Base-by-base conservation (phyloP, 2,888 invertebrate genomes). In the Meghimatium bilineatum region DNA sequence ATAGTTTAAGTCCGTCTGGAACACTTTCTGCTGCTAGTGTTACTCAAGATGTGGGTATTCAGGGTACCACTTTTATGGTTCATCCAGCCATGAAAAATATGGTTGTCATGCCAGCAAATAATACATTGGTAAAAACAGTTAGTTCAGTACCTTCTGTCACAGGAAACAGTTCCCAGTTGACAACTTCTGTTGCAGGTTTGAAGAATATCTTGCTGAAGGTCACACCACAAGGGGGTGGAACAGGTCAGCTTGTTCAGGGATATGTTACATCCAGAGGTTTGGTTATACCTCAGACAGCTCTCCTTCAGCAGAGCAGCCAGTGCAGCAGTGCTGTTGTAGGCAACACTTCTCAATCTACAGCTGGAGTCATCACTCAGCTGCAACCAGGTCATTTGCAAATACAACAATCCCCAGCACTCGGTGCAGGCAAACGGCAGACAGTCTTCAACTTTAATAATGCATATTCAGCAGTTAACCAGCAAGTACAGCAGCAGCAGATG, bases 151-250 rank as follows among this genome's bases (percentile, higher is more conserved):
- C 77, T 32, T 63, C 56, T n/a, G 52, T 44, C 66, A 20, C n/a
- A 17, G 66, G 26, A 36, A 67, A 34, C 23, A 72, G 32, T 29
- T 29, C n/a, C 23, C 44, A 52, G 49, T n/a, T 72, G 52, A 34
- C 72, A 14, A 20, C 52, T 66, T 36, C 77, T 20, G 20, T 79
- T 66, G 29, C 75, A 14, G 60, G 63, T 38, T 44, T 85, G 52
- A 79, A 83, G 60, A 81, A 83, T 32, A 66, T 85, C 32, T 52
- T 81, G 80, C 66, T 86, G 36, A 83, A 85, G 60, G 76, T 86
- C 6, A 82, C 82, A 17, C 84, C 86, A 12, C 86, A 80, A 49
- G 81, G 79, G 0, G 72, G 63, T 14, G 85, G 82, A 5, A 44
- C 80, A 34, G 79, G 82, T 5, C 78, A 75, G 63, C 56, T 85